Base-by-base conservation (phyloP, 1,140 invertebrate genomes). In the Zaprionus gabonicus region DNA sequence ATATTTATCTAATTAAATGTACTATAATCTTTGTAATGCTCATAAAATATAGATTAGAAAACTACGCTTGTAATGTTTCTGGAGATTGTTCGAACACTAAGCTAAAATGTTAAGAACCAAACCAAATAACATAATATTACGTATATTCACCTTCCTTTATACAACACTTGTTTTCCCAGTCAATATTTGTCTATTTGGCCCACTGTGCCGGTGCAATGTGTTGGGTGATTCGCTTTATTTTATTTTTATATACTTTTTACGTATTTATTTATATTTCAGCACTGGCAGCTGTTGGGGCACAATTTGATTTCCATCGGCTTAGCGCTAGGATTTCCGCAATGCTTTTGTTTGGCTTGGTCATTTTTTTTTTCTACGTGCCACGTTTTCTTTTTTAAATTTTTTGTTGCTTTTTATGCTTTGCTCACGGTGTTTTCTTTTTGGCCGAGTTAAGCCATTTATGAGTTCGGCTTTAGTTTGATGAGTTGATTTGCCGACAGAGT, bases 221-320 rank as follows among this genome's bases (percentile, higher is more conserved):
- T 66, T 25, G 15, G 27, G 41, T 12, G 17, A 46, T 53, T 66
- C 46, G 20, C 20, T 76, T 58, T 49, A 71, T 79, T 78, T 58
- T 63, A 57, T 70, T 71, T 76, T 71, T 71, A 64, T 79, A 31
- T 28, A 60, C 36, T 63, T 76, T 80, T 77, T 79, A 63, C 46
- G 64, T 64, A 64, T 73, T 68, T 77, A 80, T 65, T 68, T 80
- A 70, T 70, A 65, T 65, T 68, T 62, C 3, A 23, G n/a, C 41
- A 25, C 58, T 65, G 64, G 57, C 78, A 78, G 75, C 66, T 80
- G 75, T 74, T 69, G 60, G 70, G 53, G 51, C 49, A 77, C 56
- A 73, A 70, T 76, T 80, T 80, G 69, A 80, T 77, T 80, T 80
- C 38, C 64, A 72, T 49, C 65, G 60, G 78, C 75, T 80, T 80